Conservation (phyloP, 2,797 vertebrate genomes). For the Pipistrellus nathusii region DNA sequence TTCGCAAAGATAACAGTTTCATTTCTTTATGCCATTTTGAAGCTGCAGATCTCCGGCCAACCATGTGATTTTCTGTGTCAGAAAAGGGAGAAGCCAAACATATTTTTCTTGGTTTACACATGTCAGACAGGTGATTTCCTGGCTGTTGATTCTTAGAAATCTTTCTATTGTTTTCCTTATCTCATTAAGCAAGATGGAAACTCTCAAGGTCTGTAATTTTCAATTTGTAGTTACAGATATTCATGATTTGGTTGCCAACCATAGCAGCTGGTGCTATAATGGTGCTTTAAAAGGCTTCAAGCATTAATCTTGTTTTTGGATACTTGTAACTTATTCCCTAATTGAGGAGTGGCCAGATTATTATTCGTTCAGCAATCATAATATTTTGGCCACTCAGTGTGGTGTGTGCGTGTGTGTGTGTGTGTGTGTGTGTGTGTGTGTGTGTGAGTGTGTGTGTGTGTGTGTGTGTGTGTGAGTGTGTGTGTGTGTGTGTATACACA, state of each 20-base stretch:
- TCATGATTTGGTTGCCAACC: background rate
- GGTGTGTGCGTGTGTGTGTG: too few species aligned
- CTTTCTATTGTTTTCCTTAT: background rate
- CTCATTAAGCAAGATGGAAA: background rate
- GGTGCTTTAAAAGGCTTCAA: background rate
- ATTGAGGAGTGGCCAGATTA: background rate
- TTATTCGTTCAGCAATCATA: too few species aligned
- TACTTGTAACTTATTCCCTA: constrained; percentile 38
- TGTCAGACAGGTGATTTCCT: constrained; percentile 30
- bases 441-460: too few species aligned
- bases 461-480: too few species aligned
- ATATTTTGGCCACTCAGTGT: too few species aligned
- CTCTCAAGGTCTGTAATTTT: constrained; percentile 13
- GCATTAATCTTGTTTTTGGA: background rate
- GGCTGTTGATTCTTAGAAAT: constrained; percentile 1
- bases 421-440: too few species aligned
- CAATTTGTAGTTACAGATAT: constrained; percentile 30
- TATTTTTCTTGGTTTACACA: constrained; percentile 8
- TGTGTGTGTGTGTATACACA: too few species aligned
- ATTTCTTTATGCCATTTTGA: constrained; percentile 39
- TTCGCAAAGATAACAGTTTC: background rate
- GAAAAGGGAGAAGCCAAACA: constrained; percentile 6
- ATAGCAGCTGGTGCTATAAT: background rate
- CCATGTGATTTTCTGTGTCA: background rate
- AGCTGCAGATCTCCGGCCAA: background rate